Base-by-base conservation (phyloP, 1,140 invertebrate species). In the Drosophila prosaltans region DNA sequence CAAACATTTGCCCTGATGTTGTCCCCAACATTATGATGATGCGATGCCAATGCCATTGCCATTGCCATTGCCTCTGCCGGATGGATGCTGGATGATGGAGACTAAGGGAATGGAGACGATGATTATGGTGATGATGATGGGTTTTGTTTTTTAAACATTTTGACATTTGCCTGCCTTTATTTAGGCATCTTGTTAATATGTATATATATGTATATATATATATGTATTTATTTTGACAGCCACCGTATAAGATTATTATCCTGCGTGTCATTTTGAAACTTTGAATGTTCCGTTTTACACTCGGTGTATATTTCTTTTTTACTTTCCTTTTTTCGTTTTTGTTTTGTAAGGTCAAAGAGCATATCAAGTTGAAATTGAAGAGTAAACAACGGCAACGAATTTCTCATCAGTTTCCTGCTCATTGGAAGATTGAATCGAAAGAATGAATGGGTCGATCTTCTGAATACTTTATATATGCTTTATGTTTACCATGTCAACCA, bases 121-220 rank as follows among this genome's bases (percentile, higher is more conserved):
- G 74, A 65, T 76, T 57, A 65, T 78, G 74, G 61, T 78, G 75
- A 67, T 78, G 74, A 65, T 78, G 75, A 67, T 78, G 75, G 74
- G 74, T 67, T 77, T 78, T 74, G 24, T 51, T 78, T 78, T 74
- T 71, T 72, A 78, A 78, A 78, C 76, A 78, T 78, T 78, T 78
- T 78, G 74, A 78, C 74, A 78, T 78, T 78, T 78, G 57, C 28
- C 32, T 64, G 67, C 48, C 69, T 72, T 78, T 64, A 69, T 67
- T 68, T 58, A 40, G 57, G 36, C 54, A 58, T 59, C 11, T 30
- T 57, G 48, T 57, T 57, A 36, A 36, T 36, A 36, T 36, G 32
- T 36, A 36, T 36, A 8, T 8, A 21, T 45, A 45, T 21, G 10
- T 6, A 21, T 48, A 48, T 45, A 1, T 48, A 48, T 9, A 16